These are phyloP conservation scores for Rhineura floridana DNA, from an alignment of 2,113 vertebrate species.

Conservation along the genomic window DNA sequence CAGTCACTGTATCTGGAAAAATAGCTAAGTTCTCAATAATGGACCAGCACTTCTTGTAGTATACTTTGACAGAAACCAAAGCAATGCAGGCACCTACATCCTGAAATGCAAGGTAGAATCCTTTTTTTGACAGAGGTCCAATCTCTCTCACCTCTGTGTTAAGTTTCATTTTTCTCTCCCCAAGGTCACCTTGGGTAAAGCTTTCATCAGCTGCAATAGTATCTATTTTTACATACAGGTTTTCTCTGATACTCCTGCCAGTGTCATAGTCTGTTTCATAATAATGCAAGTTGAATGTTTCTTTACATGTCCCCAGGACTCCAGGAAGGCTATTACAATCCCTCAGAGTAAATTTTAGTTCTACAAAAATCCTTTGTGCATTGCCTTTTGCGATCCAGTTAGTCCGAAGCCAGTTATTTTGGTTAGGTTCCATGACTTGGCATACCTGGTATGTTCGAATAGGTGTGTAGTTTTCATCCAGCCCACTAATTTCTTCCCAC, in stretches of 20 bases:
- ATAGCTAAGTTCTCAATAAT: slow-evolving; percentile 99
- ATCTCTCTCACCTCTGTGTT: slow-evolving; percentile 99
- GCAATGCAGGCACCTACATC: slow-evolving; percentile 98
- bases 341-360: slow-evolving; percentile 99
- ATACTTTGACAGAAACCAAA: slow-evolving; percentile 98
- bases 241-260: slow-evolving; percentile 96
- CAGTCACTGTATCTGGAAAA: slow-evolving; percentile 98
- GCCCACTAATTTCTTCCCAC: slow-evolving; percentile 99
- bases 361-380: slow-evolving; percentile 99
- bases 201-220: slow-evolving; percentile 99
- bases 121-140: slow-evolving; percentile 93
- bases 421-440: slow-evolving; percentile 99
- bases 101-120: slow-evolving; percentile 99
- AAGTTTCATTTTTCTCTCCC: slow-evolving; percentile 99
- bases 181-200: slow-evolving; percentile 99
- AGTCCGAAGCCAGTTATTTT: slow-evolving; percentile 99
- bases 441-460: slow-evolving; percentile 99
- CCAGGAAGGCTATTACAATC: slow-evolving; percentile 99
- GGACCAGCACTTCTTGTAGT: slow-evolving; percentile 99
- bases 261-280: slow-evolving; percentile 97
- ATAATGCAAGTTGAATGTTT: slow-evolving; percentile 99
- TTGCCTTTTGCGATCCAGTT: slow-evolving; percentile 99
- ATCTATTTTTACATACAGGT: slow-evolving; percentile 98
- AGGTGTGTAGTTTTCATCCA: slow-evolving; percentile 98
- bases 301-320: slow-evolving; percentile 98